These are phyloP conservation scores for Antheraea yamamai DNA, from an alignment of 2,888 invertebrate species.

Conservation along the genomic window DNA sequence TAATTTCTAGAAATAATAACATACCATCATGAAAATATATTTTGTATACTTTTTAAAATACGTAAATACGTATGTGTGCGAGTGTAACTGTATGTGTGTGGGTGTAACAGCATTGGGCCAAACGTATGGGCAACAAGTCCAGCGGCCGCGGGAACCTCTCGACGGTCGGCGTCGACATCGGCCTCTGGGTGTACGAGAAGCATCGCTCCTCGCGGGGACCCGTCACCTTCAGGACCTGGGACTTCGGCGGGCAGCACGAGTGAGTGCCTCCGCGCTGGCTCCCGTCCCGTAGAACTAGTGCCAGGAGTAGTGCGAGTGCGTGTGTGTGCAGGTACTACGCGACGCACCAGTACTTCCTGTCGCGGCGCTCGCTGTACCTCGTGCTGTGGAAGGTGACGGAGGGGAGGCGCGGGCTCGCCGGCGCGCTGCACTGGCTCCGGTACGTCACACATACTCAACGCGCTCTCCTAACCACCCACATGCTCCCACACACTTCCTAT, in stretches of 20 bases:
- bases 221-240: constrained; percentile 97
- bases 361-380: constrained; percentile 95
- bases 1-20: too few relatives aligned
- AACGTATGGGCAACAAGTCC: constrained; percentile 95
- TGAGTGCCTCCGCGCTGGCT: constrained; percentile 53
- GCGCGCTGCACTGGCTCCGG: constrained; percentile 95
- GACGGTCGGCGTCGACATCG: constrained; percentile 98
- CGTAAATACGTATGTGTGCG: too few relatives aligned
- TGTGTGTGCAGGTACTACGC: constrained; percentile 90
- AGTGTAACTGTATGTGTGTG: too few relatives aligned
- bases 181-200: constrained; percentile 96
- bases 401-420: constrained; percentile 93
- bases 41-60: too few relatives aligned
- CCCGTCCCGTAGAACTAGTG: not conserved
- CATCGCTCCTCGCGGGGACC: constrained; percentile 87
- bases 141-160: constrained; percentile 92
- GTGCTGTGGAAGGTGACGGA: constrained; percentile 97
- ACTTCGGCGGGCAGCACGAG: constrained; percentile 99
- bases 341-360: constrained; percentile 98
- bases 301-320: not conserved
- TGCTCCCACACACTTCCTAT: too few relatives aligned
- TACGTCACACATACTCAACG: constrained; percentile 42
- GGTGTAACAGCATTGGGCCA: constrained; percentile 92
- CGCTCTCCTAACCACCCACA: too few relatives aligned
- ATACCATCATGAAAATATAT: too few relatives aligned